Percentiles rank a stretch among this genome's conserved stretches.
Conservation (phyloP, 2,113 vertebrate genomes). For the Colinus virginianus region DNA sequence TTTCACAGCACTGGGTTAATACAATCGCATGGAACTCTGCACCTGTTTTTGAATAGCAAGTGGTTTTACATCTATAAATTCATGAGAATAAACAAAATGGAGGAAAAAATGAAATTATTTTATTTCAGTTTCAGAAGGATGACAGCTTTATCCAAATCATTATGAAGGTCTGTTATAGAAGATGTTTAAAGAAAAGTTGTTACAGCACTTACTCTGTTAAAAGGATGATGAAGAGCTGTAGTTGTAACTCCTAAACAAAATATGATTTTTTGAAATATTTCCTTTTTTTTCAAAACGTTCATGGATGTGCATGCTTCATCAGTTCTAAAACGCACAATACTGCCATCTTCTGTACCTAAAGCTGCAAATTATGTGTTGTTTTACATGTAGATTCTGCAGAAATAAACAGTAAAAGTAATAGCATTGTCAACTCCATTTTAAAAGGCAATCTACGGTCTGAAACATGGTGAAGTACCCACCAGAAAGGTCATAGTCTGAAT, state of each 20-base stretch:
- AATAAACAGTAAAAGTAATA: not conserved
- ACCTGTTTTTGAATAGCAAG: not conserved
- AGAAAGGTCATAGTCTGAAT: not conserved
- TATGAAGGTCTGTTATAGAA: not conserved
- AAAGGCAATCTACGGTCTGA: not conserved
- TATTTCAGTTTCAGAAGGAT: not conserved
- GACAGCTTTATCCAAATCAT: not conserved
- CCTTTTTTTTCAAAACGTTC: not conserved
- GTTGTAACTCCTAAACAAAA: not conserved
- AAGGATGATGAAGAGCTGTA: not conserved
- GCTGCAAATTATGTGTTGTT: not conserved
- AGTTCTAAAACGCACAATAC: constrained; percentile 41
- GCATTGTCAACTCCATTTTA: not conserved
- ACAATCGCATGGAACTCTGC: not conserved
- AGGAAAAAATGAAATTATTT: not conserved
- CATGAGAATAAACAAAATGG: not conserved
- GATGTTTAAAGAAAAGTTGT: not conserved
- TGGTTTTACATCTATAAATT: not conserved
- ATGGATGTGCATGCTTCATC: not conserved
- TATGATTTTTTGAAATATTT: not conserved
- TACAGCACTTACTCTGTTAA: not conserved
- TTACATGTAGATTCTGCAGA: not conserved
- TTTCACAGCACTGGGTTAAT: not conserved
- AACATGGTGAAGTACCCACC: not conserved
- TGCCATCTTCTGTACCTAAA: constrained; percentile 60